Base-by-base conservation (phyloP, 2,113 vertebrate species). In the Monopterus albus region DNA sequence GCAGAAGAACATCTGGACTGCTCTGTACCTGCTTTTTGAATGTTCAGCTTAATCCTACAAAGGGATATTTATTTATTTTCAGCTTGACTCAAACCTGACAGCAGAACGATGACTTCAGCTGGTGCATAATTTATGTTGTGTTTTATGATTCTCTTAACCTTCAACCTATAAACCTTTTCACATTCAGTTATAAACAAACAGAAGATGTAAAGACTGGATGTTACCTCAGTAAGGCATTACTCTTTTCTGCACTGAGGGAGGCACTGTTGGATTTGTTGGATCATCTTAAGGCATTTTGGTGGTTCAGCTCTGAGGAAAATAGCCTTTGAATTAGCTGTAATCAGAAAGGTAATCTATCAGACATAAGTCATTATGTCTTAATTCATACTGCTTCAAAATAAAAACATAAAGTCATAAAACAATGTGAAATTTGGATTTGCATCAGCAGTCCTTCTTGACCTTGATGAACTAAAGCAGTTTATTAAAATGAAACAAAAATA, bases 181-280 rank as follows among this genome's bases (percentile, higher is more conserved):
- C 21, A 29, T 13, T n/a, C n/a, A n/a, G n/a, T n/a, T 23, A 28
- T 6, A 15, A 18, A 26, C 2, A 53, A 31, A 46, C 11, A 14
- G 12, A 29, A 10, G 13, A 13, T 56, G 17, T 14, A 33, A 21
- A 36, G 25, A 8, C 40, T 36, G 29, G 35, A 49, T 36, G 56
- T 26, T 57, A 23, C 36, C 2, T 61, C 1, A 46, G 21, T 23
- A 29, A 43, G 43, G 53, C 65, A 88, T 72, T 89, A 55, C 70
- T 69, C 45, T 62, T 72, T 21, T 69, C 57, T 80, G 66, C 69
- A 81, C 88, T 88, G 85, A 80, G 72, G 86, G 87, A 86, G 91
- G 86, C 87, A 90, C 75, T 91, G 81, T 90, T 91, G 75, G 70
- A 81, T 86, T 50, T 90, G 71, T 58, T 77, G 69, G 63, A 23